These are phyloP conservation scores for Aldrovandia affinis DNA, from an alignment of 2,797 vertebrate species.

Conservation along the genomic window DNA sequence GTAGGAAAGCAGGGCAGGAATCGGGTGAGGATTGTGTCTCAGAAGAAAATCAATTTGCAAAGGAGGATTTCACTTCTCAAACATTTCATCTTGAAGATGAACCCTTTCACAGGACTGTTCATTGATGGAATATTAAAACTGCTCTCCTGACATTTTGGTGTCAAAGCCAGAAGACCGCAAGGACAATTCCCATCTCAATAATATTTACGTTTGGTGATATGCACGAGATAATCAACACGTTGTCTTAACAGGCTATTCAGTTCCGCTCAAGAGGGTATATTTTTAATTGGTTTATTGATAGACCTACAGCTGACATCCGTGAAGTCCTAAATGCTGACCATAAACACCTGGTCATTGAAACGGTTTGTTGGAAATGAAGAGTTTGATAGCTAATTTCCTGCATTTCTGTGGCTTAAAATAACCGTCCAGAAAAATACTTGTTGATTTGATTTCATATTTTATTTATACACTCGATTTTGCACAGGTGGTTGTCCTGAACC, in stretches of 20 bases:
- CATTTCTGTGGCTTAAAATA: too few relatives aligned
- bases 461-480: too few relatives aligned
- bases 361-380: too few relatives aligned
- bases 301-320: too few relatives aligned
- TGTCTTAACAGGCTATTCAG: too few relatives aligned
- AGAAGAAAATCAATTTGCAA: constrained; percentile 1
- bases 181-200: not conserved
- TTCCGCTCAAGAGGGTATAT: too few relatives aligned
- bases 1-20: not conserved
- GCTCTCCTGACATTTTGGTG: not conserved
- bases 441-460: too few relatives aligned
- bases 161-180: not conserved
- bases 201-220: not conserved
- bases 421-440: too few relatives aligned
- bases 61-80: not conserved
- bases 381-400: too few relatives aligned
- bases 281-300: too few relatives aligned
- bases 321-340: too few relatives aligned
- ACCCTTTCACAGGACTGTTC: not conserved
- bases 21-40: not conserved
- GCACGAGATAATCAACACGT: not conserved
- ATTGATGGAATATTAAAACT: not conserved
- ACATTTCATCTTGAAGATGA: not conserved
- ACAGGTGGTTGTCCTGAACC: not conserved
- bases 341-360: too few relatives aligned